Evolutionary conservation across 2,888 invertebrate genomes (phyloP).

Genomic region (Pristionchus fissidentatus): DNA sequence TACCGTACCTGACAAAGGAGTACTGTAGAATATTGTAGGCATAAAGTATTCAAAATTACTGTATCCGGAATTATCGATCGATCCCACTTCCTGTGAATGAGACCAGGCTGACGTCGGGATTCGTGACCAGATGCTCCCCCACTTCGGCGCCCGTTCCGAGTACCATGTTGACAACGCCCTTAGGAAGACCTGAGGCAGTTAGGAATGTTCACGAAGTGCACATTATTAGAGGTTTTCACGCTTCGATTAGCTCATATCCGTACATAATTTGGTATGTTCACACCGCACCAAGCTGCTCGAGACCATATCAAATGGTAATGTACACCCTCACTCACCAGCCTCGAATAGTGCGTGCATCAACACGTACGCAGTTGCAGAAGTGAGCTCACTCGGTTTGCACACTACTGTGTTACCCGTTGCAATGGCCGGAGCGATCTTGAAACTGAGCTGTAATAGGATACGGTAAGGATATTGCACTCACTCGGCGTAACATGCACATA

Average conservation of each 20-base stretch:
- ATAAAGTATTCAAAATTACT: not conserved
- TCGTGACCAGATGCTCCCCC: slow-evolving; percentile 78
- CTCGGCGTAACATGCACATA: too few relatives aligned
- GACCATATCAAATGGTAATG: not conserved
- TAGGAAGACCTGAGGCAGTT: slow-evolving; percentile 77
- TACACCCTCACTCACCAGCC: slow-evolving; percentile 76
- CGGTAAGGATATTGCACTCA: not conserved
- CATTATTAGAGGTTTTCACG: too few relatives aligned
- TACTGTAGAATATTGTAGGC: not conserved
- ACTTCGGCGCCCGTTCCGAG: slow-evolving; percentile 79
- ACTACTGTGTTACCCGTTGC: slow-evolving; percentile 79
- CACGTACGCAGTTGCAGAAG: slow-evolving; percentile 79
- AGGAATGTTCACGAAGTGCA: too few relatives aligned
- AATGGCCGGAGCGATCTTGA: slow-evolving; percentile 80
- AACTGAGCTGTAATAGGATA: slow-evolving; percentile 76
- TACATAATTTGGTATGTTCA: too few relatives aligned
- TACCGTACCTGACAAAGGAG: slow-evolving; percentile 54
- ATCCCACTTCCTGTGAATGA: slow-evolving; percentile 79
- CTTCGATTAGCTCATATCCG: too few relatives aligned
- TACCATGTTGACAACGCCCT: slow-evolving; percentile 80
- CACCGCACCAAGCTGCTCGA: not conserved
- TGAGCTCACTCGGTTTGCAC: slow-evolving; percentile 80
- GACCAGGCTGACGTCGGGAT: slow-evolving; percentile 78
- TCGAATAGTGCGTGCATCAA: slow-evolving; percentile 78
- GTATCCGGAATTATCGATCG: not conserved